Conservation (phyloP, 2,888 invertebrate species). For the Coelinius sp. region DNA sequence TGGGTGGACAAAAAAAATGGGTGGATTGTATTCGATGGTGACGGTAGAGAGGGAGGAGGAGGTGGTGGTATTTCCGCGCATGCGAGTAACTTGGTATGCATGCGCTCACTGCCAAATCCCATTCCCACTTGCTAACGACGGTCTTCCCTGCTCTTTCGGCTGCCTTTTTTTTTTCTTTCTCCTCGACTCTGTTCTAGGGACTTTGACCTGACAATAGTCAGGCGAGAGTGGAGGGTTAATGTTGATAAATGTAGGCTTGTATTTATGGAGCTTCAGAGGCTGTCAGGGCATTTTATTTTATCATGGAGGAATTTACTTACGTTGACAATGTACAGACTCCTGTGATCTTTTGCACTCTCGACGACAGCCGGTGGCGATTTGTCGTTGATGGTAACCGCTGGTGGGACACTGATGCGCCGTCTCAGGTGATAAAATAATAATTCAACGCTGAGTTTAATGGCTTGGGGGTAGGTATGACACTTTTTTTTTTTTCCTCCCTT, state of each 20-base stretch:
- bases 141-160: constrained; percentile 3
- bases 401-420: background rate
- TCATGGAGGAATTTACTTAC: constrained; percentile 1
- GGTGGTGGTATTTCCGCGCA: constrained; percentile 47
- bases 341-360: background rate
- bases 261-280: background rate
- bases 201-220: background rate
- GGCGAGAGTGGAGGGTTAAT: background rate
- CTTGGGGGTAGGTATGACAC: background rate
- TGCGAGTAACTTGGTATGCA: constrained; percentile 37
- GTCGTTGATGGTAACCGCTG: background rate
- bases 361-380: background rate
- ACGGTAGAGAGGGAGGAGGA: constrained; percentile 25
- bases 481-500: background rate
- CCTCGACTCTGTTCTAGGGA: background rate
- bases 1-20: constrained; percentile 31
- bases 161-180: background rate
- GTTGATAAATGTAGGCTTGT: background rate
- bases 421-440: constrained; percentile 4
- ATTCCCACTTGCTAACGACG: constrained; percentile 2
- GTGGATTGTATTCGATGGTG: constrained; percentile 27
- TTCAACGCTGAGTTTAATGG: background rate
- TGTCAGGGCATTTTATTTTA: background rate
- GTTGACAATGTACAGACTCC: constrained; percentile 6
- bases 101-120: constrained; percentile 37